Percentiles rank a stretch among this genome's conserved stretches.
These are phyloP conservation scores for Aphrocallistes beatrix DNA, from an alignment of 37 sponge, comb jelly and placozoan species.

Conservation along the genomic window DNA sequence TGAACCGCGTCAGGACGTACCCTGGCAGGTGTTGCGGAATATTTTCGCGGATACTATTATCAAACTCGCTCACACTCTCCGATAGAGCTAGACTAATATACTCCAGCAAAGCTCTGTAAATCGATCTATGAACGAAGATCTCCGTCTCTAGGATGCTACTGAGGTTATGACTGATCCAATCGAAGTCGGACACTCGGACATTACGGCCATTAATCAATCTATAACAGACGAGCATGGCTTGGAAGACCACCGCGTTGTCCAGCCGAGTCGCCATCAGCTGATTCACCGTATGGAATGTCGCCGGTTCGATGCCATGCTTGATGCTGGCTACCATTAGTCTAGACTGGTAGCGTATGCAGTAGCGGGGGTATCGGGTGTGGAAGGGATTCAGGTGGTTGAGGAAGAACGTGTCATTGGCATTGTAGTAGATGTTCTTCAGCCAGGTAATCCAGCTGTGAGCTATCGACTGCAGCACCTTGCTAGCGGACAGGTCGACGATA, in stretches of 20 bases:
- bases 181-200: not conserved
- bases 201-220: not conserved
- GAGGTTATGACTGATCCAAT: slow-evolving; percentile 9
- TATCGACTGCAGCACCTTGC: not conserved
- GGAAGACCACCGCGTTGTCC: not conserved
- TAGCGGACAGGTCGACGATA: not conserved
- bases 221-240: not conserved
- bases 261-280: not conserved
- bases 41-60: not conserved
- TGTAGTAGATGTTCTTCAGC: not conserved
- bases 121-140: not conserved
- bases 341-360: not conserved
- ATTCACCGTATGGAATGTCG: not conserved
- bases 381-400: not conserved
- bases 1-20: slow-evolving; percentile 1
- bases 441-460: not conserved
- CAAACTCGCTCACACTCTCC: slow-evolving; percentile 1
- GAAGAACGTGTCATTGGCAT: not conserved
- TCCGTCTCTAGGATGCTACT: not conserved
- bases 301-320: not conserved
- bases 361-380: not conserved
- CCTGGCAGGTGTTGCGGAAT: not conserved
- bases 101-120: not conserved
- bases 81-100: not conserved
- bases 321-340: not conserved